A percentile compares a stretch with the other conserved stretches of the same genome.
Evolutionary conservation across 2,113 vertebrate species (phyloP).

Genomic region (Crotophaga sulcirostris): DNA sequence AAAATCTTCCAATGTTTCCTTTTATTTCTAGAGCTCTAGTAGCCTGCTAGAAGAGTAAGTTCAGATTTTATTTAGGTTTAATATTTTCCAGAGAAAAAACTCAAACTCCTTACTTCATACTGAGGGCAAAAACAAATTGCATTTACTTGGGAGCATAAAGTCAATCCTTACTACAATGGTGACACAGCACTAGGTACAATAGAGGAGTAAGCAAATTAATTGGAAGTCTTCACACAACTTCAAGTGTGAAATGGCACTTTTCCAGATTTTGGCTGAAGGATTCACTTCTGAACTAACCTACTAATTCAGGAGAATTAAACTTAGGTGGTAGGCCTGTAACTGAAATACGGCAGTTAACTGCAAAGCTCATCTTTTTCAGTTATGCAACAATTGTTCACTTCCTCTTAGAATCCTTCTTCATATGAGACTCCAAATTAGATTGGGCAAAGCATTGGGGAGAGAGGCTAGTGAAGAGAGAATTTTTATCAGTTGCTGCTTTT

Average conservation of each 20-base stretch:
- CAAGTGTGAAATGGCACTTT: background rate
- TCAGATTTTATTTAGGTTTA: background rate
- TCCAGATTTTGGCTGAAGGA: background rate
- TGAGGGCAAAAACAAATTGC: background rate
- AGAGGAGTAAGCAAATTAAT: too few relatives aligned
- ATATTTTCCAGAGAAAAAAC: background rate
- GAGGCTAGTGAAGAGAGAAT: background rate
- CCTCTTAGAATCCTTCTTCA: background rate
- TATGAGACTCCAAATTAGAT: background rate
- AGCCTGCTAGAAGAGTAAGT: background rate
- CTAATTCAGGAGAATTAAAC: background rate
- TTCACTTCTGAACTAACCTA: background rate
- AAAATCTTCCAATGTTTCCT: slow-evolving; percentile 29
- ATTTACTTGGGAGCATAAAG: background rate
- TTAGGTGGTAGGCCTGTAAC: background rate
- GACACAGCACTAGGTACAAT: background rate
- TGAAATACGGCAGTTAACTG: background rate
- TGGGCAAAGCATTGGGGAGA: background rate
- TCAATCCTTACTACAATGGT: rapidly evolving
- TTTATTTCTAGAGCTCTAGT: slow-evolving; percentile 7
- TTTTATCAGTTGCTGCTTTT: background rate
- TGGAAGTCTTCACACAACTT: background rate
- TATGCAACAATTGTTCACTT: background rate
- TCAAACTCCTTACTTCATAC: background rate
- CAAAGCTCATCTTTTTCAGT: background rate